These are phyloP conservation scores for Gyrodactylus salaris DNA, from an alignment of 1,140 invertebrate genomes.

Conservation along the genomic window DNA sequence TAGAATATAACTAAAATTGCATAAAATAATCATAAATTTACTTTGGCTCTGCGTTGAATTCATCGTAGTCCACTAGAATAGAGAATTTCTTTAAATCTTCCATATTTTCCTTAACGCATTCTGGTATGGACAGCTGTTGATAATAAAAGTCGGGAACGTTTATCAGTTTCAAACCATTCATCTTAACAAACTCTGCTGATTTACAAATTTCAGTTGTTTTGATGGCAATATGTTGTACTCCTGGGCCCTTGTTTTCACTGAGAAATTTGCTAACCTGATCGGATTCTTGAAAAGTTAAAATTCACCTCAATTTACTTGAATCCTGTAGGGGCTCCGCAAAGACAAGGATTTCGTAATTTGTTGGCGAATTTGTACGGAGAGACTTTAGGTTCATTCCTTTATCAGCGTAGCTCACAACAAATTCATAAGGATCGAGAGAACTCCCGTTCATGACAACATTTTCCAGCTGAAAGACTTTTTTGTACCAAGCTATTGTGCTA, in stretches of 20 bases:
- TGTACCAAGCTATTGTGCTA: not conserved
- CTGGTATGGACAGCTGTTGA: constrained; percentile 23
- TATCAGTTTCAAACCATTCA: constrained; percentile 8
- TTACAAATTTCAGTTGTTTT: constrained; percentile 17
- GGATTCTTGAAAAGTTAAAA: constrained; percentile 12
- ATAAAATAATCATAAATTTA: not conserved
- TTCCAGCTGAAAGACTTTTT: not conserved
- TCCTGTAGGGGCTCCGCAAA: not conserved
- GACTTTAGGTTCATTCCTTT: not conserved
- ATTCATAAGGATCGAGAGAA: not conserved
- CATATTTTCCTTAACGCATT: not conserved
- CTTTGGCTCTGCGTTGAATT: not conserved
- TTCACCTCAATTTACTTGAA: not conserved
- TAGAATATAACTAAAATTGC: not conserved
- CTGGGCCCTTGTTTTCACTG: constrained; percentile 20
- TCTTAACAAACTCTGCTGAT: constrained; percentile 14
- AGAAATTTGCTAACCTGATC: constrained; percentile 23
- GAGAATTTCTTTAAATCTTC: constrained; percentile 12
- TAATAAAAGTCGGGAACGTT: constrained; percentile 18
- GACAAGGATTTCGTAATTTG: not conserved
- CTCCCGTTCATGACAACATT: not conserved
- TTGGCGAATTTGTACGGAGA: not conserved
- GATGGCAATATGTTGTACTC: constrained; percentile 25
- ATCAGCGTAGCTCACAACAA: not conserved
- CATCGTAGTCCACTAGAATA: constrained; percentile 20